Percentiles rank a stretch among this genome's conserved stretches.
These are phyloP conservation scores for Eremophila alpestris DNA, from an alignment of 2,797 vertebrate species.

Conservation along the genomic window DNA sequence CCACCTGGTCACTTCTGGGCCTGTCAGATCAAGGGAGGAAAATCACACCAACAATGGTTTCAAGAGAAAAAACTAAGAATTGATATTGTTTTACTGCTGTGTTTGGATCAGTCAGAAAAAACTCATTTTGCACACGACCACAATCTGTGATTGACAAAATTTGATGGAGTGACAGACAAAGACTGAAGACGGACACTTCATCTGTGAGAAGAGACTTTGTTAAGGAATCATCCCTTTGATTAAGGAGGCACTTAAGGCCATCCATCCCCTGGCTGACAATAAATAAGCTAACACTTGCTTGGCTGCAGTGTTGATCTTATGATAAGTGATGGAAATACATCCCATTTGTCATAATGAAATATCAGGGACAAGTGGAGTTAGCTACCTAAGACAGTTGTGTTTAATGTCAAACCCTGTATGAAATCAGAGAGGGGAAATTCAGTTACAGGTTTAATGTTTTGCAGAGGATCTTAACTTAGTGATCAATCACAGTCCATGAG, in stretches of 20 bases:
- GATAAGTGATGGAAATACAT: slow-evolving; percentile 46
- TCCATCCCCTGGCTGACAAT: slow-evolving; percentile 43
- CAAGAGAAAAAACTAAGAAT: neutral
- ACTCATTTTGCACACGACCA: neutral
- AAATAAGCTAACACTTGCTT: slow-evolving; percentile 49
- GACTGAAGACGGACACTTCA: neutral
- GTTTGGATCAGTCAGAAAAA: neutral
- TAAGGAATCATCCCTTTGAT: neutral
- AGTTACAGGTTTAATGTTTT: neutral
- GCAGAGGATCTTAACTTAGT: neutral
- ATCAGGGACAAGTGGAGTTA: neutral
- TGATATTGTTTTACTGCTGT: neutral
- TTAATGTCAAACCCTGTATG: neutral
- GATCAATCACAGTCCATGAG: neutral
- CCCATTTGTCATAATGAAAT: slow-evolving; percentile 47
- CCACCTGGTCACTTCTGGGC: rapidly evolving
- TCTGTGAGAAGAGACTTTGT: neutral
- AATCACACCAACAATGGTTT: neutral
- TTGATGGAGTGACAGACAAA: neutral
- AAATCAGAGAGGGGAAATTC: slow-evolving; percentile 6
- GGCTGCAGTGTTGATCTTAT: slow-evolving; percentile 38
- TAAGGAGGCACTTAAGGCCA: slow-evolving; percentile 27
- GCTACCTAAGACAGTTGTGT: slow-evolving; percentile 24
- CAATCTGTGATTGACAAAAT: neutral
- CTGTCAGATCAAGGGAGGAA: neutral